A percentile compares a stretch with the other conserved stretches of the same genome.
These are phyloP conservation scores for Gallinago media DNA, from an alignment of 2,113 vertebrate genomes.

Conservation along the genomic window DNA sequence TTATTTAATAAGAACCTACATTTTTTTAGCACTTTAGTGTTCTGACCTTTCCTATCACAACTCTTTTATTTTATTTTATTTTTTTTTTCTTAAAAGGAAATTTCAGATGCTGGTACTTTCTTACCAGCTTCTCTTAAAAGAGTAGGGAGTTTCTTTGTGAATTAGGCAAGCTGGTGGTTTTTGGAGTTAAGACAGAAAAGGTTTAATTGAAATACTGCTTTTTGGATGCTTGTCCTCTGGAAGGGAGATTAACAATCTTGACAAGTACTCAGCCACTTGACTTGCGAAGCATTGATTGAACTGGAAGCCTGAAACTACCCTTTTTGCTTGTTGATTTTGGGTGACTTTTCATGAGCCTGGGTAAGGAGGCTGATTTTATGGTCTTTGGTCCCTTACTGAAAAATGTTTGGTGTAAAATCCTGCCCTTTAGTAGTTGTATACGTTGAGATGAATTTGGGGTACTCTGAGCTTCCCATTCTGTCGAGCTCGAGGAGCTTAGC, in stretches of 20 bases:
- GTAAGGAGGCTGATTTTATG: neutral
- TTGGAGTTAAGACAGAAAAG: accelerated
- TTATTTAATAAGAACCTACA: neutral
- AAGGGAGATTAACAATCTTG: neutral
- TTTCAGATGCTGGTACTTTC: neutral
- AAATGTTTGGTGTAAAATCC: neutral
- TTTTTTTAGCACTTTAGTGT: neutral
- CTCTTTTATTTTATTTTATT: neutral
- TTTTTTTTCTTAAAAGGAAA: neutral
- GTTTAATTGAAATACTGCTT: neutral
- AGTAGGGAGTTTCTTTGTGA: neutral
- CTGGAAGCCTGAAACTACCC: neutral
- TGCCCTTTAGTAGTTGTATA: neutral
- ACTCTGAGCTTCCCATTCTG: neutral
- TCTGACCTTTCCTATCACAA: neutral
- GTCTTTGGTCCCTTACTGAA: neutral
- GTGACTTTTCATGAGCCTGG: neutral
- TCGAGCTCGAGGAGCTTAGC: neutral
- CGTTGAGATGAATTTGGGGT: neutral
- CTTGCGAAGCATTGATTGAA: neutral
- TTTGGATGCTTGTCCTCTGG: neutral
- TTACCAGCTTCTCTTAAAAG: neutral
- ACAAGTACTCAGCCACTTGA: neutral
- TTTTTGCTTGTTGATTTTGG: neutral
- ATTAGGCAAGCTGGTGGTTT: neutral